Evolutionary conservation across 92 coral and sea anemone species (phyloP).

Genomic region (Palythoa caribaeorum): DNA sequence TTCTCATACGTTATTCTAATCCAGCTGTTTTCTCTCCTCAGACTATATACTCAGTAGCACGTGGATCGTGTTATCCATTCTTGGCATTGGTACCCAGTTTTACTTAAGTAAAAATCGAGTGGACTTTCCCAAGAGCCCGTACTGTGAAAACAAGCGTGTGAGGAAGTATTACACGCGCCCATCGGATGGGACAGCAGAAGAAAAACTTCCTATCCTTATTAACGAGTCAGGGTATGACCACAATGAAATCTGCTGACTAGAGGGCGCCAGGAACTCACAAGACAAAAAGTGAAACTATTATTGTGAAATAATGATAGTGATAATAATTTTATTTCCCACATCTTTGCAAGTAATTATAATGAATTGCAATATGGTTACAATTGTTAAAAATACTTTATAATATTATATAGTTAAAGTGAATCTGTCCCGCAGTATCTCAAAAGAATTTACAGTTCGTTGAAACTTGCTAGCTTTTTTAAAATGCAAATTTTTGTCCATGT

Average conservation of each 20-base stretch:
- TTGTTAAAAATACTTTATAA: too few species aligned
- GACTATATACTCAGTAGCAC: constrained; percentile 78
- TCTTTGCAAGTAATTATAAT: too few species aligned
- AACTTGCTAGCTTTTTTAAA: too few species aligned
- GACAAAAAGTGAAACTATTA: background rate
- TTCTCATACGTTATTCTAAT: too few species aligned
- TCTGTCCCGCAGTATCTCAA: too few species aligned
- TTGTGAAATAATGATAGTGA: too few species aligned
- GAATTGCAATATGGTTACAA: too few species aligned
- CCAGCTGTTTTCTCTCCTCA: background rate
- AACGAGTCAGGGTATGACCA: constrained; percentile 50
- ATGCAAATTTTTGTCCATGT: too few species aligned
- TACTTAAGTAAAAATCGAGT: constrained; percentile 51
- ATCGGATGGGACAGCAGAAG: constrained; percentile 52
- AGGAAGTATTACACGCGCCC: constrained; percentile 59
- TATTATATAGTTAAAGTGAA: too few species aligned
- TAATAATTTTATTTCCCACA: too few species aligned
- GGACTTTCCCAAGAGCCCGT: constrained; percentile 79
- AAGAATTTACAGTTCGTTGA: too few species aligned
- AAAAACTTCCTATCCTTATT: constrained; percentile 73
- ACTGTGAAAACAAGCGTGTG: constrained; percentile 69
- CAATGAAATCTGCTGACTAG: constrained; percentile 66
- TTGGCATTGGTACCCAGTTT: constrained; percentile 78
- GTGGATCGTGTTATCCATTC: constrained; percentile 76
- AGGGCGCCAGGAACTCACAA: constrained; percentile 28